These are phyloP conservation scores for Melieria omissa DNA, from an alignment of 2,888 invertebrate genomes.

Conservation along the genomic window DNA sequence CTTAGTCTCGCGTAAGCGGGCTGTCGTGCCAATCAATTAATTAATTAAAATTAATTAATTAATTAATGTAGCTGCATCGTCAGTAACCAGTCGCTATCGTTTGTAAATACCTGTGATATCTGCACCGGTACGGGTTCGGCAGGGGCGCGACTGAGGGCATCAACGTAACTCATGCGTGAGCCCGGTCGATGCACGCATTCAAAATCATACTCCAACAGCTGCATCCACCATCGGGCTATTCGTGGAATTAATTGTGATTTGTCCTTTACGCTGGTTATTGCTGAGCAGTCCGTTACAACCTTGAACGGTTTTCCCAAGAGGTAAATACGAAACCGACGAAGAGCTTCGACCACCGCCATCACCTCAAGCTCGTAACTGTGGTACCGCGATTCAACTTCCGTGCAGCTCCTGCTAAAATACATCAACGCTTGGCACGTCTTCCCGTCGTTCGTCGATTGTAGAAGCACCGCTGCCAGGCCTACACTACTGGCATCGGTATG, in stretches of 20 bases:
- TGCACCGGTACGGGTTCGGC: not conserved
- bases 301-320: constrained; percentile 49
- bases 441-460: constrained; percentile 16
- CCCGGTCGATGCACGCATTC: constrained; percentile 27
- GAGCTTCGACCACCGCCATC: constrained; percentile 54
- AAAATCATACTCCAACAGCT: not conserved
- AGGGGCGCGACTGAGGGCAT: constrained; percentile 39
- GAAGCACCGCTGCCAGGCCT: constrained; percentile 23
- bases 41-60: too few species aligned
- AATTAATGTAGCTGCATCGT: constrained; percentile 44
- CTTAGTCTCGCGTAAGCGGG: too few species aligned
- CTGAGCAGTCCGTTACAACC: constrained; percentile 39
- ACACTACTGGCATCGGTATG: constrained; percentile 1
- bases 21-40: too few species aligned
- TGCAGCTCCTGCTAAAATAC: constrained; percentile 40
- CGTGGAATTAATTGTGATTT: constrained; percentile 33
- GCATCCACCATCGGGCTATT: constrained; percentile 16
- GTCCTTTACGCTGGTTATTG: constrained; percentile 31
- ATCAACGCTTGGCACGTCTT: constrained; percentile 29
- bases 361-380: constrained; percentile 58
- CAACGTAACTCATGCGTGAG: constrained; percentile 33
- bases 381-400: constrained; percentile 41
- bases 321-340: constrained; percentile 57
- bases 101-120: constrained; percentile 11
- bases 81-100: constrained; percentile 37